Evolutionary conservation across 2,888 invertebrate species (phyloP), one percentile per base, ranked within the genome.

Genomic region (Stenurella melanura): DNA sequence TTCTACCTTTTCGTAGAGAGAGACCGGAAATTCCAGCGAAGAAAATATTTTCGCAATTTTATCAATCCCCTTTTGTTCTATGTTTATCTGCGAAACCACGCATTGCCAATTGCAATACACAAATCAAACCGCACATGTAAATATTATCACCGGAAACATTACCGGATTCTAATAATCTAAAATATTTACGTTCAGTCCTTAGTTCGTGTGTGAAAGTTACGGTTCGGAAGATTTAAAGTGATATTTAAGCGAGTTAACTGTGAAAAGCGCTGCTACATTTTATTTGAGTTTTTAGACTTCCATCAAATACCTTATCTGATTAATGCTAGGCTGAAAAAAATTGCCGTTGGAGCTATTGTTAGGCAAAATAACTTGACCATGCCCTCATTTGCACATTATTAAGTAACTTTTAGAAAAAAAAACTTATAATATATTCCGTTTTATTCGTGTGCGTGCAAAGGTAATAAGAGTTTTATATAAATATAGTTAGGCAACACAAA

Each of bases 91-190:
- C 18, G 5, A 19, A 19, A 58, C 58, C 58, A 58, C 58, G 58
- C 58, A 19, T 61, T 30, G 34, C 26, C 26, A 34, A 61, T 61
- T 61, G 15, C n/a, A 61, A 17, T n/a, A 21, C 61, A 30, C 30
- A 26, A 61, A 61, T 54, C 67, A 54, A 67, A 67, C 57, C 68
- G 11, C 68, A 57, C 68, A 69, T 69, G 68, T 57, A 56, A 18
- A 69, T 18, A 38, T 61, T 72, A 72, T 72, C 72, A 63, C 72
- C 72, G 72, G 72, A 72, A 54, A 54, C 63, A 50, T 18, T 18
- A 30, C 63, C 72, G 72, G 72, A 72, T 63, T 72, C 42, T 18
- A 60, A 56, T 72, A 72, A 72, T 72, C 72, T 72, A 17, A 70
- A 70, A 60, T 19, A 72, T 72, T 7, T 15, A 19, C 15, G 17